phyloP scores from a whole-genome alignment of 2,888 invertebrate genomes.

The Aporophyla lueneburgensis region DNA sequence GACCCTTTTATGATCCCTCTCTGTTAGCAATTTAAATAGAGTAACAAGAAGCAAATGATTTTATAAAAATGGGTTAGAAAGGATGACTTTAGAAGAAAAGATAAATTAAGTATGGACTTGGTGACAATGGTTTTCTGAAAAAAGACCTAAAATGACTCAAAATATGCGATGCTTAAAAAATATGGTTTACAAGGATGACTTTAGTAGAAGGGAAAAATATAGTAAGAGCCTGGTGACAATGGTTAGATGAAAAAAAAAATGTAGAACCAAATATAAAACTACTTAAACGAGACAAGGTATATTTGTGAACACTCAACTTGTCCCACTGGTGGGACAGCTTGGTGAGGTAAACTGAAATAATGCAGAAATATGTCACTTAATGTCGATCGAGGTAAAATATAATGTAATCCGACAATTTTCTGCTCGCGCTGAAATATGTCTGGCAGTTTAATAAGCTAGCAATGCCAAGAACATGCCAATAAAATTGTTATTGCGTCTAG shows the following conservation, averaged over 20 bases:
- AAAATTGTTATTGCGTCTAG: conserved; percentile 42
- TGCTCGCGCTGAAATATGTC: conserved; percentile 22
- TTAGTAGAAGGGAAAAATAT: too few species aligned
- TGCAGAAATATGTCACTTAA: background rate
- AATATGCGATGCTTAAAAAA: background rate
- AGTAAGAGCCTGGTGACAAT: too few species aligned
- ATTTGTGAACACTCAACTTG: background rate
- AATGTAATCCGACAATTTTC: conserved; percentile 9
- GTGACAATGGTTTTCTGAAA: background rate
- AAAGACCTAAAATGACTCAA: background rate
- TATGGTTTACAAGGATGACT: too few species aligned
- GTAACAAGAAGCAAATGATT: background rate
- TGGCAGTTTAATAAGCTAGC: conserved; percentile 49
- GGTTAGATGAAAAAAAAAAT: too few species aligned
- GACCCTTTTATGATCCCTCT: background rate
- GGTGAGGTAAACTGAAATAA: too few species aligned
- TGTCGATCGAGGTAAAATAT: background rate
- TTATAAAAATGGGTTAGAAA: background rate
- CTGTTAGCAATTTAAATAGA: background rate
- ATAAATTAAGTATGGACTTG: background rate
- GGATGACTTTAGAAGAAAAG: background rate
- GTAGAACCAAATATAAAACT: too few species aligned
- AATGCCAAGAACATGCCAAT: conserved; percentile 27
- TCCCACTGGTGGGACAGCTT: background rate
- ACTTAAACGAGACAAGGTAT: background rate